Evolutionary conservation across 2,797 vertebrate genomes (phyloP).

Genomic region (Pipistrellus kuhlii): DNA sequence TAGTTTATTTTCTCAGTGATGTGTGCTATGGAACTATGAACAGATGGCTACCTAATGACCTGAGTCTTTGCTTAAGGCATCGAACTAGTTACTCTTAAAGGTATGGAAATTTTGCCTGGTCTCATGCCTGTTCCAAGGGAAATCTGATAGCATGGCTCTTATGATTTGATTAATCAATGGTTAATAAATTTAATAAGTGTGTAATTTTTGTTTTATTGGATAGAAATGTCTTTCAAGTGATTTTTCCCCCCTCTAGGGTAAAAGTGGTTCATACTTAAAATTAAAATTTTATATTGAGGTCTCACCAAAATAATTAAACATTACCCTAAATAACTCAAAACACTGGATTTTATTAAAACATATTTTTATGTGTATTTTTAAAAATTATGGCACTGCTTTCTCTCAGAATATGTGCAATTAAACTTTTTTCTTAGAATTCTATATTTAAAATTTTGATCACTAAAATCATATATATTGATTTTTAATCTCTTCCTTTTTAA

Average conservation of each 20-base stretch:
- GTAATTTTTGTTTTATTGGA: conserved; percentile 70
- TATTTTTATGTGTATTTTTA: background rate
- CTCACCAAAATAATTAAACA: conserved; percentile 56
- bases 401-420: conserved; percentile 10
- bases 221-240: conserved; percentile 67
- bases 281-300: conserved; percentile 59
- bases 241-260: conserved; percentile 30
- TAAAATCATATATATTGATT: background rate
- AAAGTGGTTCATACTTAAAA: conserved; percentile 40
- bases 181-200: conserved; percentile 61
- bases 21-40: background rate
- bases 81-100: background rate
- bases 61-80: conserved; percentile 31
- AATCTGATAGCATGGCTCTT: conserved; percentile 12
- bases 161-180: conserved; percentile 60
- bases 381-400: conserved; percentile 31
- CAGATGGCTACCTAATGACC: conserved; percentile 26
- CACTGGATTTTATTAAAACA: conserved; percentile 59
- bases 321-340: conserved; percentile 41
- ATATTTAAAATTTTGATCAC: background rate
- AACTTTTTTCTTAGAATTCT: conserved; percentile 54
- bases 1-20: conserved; percentile 34
- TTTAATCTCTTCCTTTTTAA: conserved; percentile 9
- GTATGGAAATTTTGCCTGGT: conserved; percentile 1
- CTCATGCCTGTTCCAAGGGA: background rate